Evolutionary conservation across 2,113 vertebrate species (phyloP), one percentile per base, ranked within the genome.

Genomic region (Mormoops blainvillei): DNA sequence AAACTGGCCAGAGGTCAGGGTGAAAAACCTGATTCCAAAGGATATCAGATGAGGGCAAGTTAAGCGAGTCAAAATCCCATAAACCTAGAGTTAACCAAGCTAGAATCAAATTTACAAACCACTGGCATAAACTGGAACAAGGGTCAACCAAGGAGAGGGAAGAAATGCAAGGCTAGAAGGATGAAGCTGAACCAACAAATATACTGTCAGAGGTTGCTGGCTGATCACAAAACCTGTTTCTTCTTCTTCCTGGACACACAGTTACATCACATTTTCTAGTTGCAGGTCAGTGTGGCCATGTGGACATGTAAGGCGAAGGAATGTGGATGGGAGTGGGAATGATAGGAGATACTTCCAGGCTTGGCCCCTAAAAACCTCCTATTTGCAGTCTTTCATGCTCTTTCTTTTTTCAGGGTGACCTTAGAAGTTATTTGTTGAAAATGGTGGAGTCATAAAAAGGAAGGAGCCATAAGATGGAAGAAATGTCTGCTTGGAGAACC

Each of bases 51-150:
- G n/a, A 77, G 41, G 33, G 13, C 33, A 87, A 95, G 3, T 65
- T 77, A 86, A 96, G 33, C 84, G 41, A 91, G 50, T 84, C 41
- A 93, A 94, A 88, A 88, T 90, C 38, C n/a, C 50, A 67, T 58
- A 78, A 74, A 38, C 20, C 86, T 89, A 18, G 22, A 54, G 7
- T 58, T 78, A 94, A 65, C 10, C n/a, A 94, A 94, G 74, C 36
- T 68, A 84, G 90, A 93, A 68, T 70, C 77, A 36, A 81, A 91
- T 45, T 71, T 31, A 80, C 70, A 85, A 76, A 71, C 54, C 15
- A 78, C 13, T 56, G 71, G 52, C 36, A 43, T 67, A 86, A 90
- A 6, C 38, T 63, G 41, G 73, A 93, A 89, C 19, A 88, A 70
- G 22, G 6, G 31, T 84, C 33, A 71, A 4, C 61, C 12, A 74